Evolutionary conservation across 2,797 vertebrate genomes (phyloP), one percentile per base, ranked within the genome.

Genomic region (Phataginus tricuspis): DNA sequence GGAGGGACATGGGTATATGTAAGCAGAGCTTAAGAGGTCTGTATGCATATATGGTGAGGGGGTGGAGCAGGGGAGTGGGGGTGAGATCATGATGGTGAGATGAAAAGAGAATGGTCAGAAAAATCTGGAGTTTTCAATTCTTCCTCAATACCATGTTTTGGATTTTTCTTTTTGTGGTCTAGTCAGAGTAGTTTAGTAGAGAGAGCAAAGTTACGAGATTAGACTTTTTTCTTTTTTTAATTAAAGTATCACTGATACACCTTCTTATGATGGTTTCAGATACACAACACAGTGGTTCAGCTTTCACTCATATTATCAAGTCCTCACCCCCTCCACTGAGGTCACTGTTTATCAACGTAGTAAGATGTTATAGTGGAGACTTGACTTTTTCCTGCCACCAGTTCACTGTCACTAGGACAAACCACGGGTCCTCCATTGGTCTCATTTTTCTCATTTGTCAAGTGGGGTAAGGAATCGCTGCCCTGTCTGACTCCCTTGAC

Each of bases 91-190:
- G 61, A 75, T 16, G 29, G 14, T 83, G 82, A 80, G 21, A 68
- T 78, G 83, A 90, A 90, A 94, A 91, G 68, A 89, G n/a, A 71
- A 55, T 92, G 27, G 25, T 86, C 84, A 42, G 79, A 88, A 78
- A 92, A 95, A 91, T 63, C 45, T 68, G 55, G 61, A 86, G 12
- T 55, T 89, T 84, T 92, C 75, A 95, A 82, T 18, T 90, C 21
- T 92, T 88, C 63, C 45, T 94, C 45, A 96, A 5, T 34, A 85
- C 14, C 27, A 15, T 53, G 39, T 75, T 92, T 87, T 86, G 34
- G 53, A 93, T 71, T 97, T 96, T 78, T 87, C n/a, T 71, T 90
- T 93, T 80, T 92, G 68, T 94, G 91, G 85, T 86, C 77, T 91
- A 66, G 75, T 94, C 45, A 77, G n/a, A 71, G 27, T 53, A 61